These are phyloP conservation scores for Linurgus olivaceus DNA, from an alignment of 2,797 vertebrate species.

Conservation along the genomic window DNA sequence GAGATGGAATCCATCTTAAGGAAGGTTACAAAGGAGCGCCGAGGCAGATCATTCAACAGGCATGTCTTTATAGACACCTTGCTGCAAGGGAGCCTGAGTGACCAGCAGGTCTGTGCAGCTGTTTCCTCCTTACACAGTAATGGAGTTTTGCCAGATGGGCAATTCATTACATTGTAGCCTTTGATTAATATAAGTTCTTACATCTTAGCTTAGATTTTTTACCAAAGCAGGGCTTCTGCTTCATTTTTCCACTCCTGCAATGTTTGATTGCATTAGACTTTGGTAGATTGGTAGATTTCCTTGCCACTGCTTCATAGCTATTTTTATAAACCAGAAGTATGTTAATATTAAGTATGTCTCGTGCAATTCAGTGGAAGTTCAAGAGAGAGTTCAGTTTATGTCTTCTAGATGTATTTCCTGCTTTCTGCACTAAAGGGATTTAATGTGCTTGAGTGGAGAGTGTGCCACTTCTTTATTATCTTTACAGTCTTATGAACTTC, in stretches of 20 bases:
- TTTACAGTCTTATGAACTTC: not conserved
- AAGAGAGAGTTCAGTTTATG: not conserved
- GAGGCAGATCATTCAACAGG: constrained; percentile 75
- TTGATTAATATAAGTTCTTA: not conserved
- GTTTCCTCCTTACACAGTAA: not conserved
- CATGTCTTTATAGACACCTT: constrained; percentile 86
- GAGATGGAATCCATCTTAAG: constrained; percentile 89
- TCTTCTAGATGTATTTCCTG: constrained; percentile 25
- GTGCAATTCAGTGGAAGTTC: not conserved
- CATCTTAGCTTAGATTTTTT: not conserved
- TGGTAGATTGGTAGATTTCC: not conserved
- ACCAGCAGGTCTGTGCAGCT: constrained; percentile 86
- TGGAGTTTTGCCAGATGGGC: not conserved
- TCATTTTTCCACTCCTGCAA: not conserved
- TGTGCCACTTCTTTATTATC: not conserved
- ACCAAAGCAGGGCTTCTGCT: not conserved
- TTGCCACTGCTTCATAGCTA: not conserved
- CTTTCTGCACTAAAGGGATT: constrained; percentile 13
- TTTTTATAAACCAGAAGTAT: not conserved
- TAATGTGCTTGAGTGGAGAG: not conserved
- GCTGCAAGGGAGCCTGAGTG: constrained; percentile 85
- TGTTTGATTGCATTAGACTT: not conserved
- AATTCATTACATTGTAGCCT: not conserved
- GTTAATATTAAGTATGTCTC: not conserved
- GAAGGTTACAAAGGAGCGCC: constrained; percentile 85